A percentile compares a stretch with the other conserved stretches of the same genome.
These are phyloP conservation scores for Brachyhypopomus occidentalis DNA, from an alignment of 2,113 vertebrate genomes.

Conservation along the genomic window DNA sequence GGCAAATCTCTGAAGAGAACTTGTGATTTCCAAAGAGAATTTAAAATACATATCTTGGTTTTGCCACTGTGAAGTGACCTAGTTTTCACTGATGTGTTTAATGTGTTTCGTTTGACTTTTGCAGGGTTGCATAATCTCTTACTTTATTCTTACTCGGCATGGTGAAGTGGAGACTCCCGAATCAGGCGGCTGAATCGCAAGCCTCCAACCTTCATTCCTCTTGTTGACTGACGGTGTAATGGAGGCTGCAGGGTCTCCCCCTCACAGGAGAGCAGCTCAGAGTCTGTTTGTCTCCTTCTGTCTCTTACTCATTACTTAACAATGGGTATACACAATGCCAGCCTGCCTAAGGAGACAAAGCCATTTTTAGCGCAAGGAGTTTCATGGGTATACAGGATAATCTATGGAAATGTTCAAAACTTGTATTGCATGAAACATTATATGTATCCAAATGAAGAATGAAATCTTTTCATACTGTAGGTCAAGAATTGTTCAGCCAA, in stretches of 20 bases:
- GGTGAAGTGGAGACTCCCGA: slow-evolving; percentile 15
- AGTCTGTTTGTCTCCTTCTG: slow-evolving; percentile 85
- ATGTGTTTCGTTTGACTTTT: background rate
- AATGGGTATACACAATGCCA: slow-evolving; percentile 74
- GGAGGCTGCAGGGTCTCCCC: slow-evolving; percentile 81
- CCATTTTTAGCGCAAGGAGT: background rate
- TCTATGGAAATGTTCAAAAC: background rate
- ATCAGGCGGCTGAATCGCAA: slow-evolving; percentile 24
- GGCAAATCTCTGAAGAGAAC: no score
- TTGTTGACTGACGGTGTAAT: slow-evolving; percentile 89
- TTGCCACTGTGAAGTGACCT: background rate
- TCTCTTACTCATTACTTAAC: slow-evolving; percentile 71
- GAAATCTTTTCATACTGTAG: background rate
- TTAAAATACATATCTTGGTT: background rate
- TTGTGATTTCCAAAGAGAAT: no score
- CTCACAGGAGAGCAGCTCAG: slow-evolving; percentile 82
- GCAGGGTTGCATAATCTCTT: slow-evolving; percentile 24
- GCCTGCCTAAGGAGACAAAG: background rate
- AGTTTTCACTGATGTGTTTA: background rate
- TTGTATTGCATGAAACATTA: slow-evolving; percentile 12
- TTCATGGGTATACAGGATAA: slow-evolving; percentile 9
- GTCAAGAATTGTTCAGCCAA: slow-evolving; percentile 21
- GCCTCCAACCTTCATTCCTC: slow-evolving; percentile 74
- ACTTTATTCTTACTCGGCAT: background rate
- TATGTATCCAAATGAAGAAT: background rate